Evolutionary conservation across 1,140 invertebrate species (phyloP).

Genomic region (Bombyx mandarina): DNA sequence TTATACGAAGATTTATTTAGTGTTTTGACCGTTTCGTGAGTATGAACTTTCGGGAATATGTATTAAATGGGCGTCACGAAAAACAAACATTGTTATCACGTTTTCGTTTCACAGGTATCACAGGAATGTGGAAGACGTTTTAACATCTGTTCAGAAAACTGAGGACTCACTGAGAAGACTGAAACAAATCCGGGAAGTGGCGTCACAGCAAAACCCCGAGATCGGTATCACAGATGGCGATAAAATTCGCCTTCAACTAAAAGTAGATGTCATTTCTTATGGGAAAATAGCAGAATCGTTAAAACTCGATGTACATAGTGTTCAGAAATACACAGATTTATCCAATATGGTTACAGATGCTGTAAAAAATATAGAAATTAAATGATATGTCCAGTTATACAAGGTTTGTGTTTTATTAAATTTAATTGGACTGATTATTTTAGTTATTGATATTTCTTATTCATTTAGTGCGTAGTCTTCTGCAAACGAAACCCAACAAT

Average conservation of each 20-base stretch:
- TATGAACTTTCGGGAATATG: constrained; percentile 21
- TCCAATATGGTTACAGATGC: constrained; percentile 51
- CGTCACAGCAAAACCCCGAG: constrained; percentile 58
- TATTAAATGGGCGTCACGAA: background rate
- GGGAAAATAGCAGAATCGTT: constrained; percentile 33
- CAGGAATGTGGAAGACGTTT: constrained; percentile 85
- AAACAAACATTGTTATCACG: too few relatives aligned
- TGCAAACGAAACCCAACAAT: too few relatives aligned
- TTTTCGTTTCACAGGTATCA: constrained; percentile 78
- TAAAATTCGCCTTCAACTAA: constrained; percentile 92
- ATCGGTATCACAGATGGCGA: constrained; percentile 84
- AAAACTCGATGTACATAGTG: constrained; percentile 44
- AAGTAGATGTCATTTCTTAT: constrained; percentile 85
- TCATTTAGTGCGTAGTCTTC: background rate
- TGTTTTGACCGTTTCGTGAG: constrained; percentile 79
- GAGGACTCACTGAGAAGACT: constrained; percentile 92
- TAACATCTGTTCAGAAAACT: constrained; percentile 94
- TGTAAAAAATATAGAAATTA: constrained; percentile 69
- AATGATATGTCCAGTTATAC: constrained; percentile 63
- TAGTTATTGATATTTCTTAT: background rate
- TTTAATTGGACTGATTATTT: constrained; percentile 3
- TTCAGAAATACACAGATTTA: constrained; percentile 53
- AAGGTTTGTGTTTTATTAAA: constrained; percentile 26
- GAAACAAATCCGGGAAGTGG: constrained; percentile 86
- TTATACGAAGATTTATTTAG: constrained; percentile 74